Base-by-base conservation (phyloP, 2,888 invertebrate genomes). In the Prosopocoilus inquinatus region DNA sequence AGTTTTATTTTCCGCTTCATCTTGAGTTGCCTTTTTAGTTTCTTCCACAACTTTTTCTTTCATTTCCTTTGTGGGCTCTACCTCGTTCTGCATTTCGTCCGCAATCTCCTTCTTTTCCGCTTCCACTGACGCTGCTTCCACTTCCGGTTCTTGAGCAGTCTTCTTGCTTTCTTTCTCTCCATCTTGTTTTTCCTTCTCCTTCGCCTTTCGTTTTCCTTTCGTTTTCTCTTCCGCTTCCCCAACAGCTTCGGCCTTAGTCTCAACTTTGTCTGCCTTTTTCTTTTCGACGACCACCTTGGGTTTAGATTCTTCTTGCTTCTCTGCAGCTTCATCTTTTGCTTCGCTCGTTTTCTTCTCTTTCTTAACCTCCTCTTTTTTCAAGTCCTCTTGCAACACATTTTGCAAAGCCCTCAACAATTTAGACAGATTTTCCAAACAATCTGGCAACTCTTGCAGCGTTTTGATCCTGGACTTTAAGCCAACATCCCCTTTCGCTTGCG, bases 211-310 rank as follows among this genome's bases (percentile, higher is more conserved):
- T 55, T 28, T 41, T 15, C 16, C 41, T 15, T 41, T 15, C 9
- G 7, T 57, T 55, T 50, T 53, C 45, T 64, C 52, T 69, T 73
- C 38, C 68, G 72, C 51, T 55, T 62, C 62, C 28, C 53, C 9
- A 7, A 46, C 28, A 16, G 46, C 50, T 51, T 56, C 50, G 12
- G 61, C 53, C 41, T 62, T 63, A 47, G 64, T 58, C 44, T 65
- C 64, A 15, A 72, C 73, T 53, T 72, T 72, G 56, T 74, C 74
- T 12, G 69, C 73, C 41, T 72, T 69, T 12, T 55, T 61, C 41
- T 54, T 51, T 9, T 59, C 50, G 39, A 55, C 49, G 49, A 58
- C 49, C 47, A 58, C 53, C 15, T 46, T 53, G 43, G 54, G 47
- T 38, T n/a, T n/a, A 44, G 50, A 50, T 47, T 61, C 56, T 50